Base-by-base conservation (phyloP, 2,797 vertebrate genomes). In the Spinus pinus region DNA sequence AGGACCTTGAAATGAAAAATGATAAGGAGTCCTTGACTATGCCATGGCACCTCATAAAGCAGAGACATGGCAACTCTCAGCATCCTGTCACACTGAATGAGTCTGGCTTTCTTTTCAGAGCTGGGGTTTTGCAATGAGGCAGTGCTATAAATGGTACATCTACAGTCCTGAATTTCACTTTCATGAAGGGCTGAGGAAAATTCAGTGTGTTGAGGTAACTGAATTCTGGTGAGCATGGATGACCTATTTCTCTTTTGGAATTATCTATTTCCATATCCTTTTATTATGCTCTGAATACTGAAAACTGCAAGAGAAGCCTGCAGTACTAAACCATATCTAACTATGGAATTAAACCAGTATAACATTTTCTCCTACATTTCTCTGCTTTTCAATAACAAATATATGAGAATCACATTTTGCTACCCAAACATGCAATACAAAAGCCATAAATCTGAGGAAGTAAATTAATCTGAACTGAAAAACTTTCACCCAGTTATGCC, bases 361-460 rank as follows among this genome's bases (percentile, higher is more conserved):
- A 88, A 91, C 58, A 75, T 92, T 94, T 96, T 90, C 88, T 92
- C 90, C 81, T 81, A 66, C 53, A 70, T 89, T 95, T 96, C 61
- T 96, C 83, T 95, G 64, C 62, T 95, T 97, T 97, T 97, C 96
- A 96, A 33, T 85, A 93, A 97, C 96, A 97, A 97, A 96, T 86
- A 97, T 86, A 94, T 24, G 70, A 95, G 94, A 97, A 88, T 94
- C 96, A 97, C 94, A 96, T 95, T 94, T 96, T 97, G 80, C 94
- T 96, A 93, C 90, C 94, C 94, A 87, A 72, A 96, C 97, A 97
- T 98, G 97, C 97, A 97, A 85, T 66, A 78, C 82, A 90, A 96
- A 98, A 97, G 94, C 96, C 94, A 91, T 95, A 95, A 95, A 97
- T 96, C 95, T 64, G 92, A 96, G 92, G 95, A 96, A 96, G 90